Base-by-base conservation (phyloP, 2,797 vertebrate genomes). In the Periophthalmus magnuspinnatus region DNA sequence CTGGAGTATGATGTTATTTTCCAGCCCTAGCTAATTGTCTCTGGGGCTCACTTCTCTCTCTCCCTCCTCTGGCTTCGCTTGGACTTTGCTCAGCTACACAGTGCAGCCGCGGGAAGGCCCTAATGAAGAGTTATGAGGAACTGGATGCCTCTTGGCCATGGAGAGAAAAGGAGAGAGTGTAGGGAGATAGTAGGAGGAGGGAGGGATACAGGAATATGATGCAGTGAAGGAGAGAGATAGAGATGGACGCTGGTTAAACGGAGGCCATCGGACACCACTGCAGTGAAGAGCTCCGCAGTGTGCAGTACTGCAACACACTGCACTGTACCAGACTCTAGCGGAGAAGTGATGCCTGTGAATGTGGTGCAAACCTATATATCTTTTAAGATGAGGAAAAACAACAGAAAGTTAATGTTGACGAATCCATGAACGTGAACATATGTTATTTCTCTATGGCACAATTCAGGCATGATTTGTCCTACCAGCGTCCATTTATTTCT, bases 111-210 rank as follows among this genome's bases (percentile, higher is more conserved):
- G 47, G 77, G 81, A 91, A 88, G 86, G 79, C 77, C 84, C 82
- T 92, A 92, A 91, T 91, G 90, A 92, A 92, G 91, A 93, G 86
- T 93, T 92, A 91, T 86, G 90, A 90, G 86, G 77, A 81, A 82
- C 86, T 81, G 76, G 74, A 89, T 89, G 85, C 85, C 82, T 90
- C 75, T 83, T 89, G 87, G 89, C 86, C 81, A 76, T 47, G 74
- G 66, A 77, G 77, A 79, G 67, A 22, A 74, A 83, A 72, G 61
- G 74, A 72, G 82, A 63, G 76, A 78, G 64, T 76, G 78, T 32
- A 8, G 57, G 66, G 71, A 69, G 74, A 77, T 70, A 50, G 76
- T 77, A 72, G 69, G 69, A 76, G 62, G 72, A 58, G 66, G 76
- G 75, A 14, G 62, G 41, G 71, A 78, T 38, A 61, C 48, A 61